Evolutionary conservation across 2,113 vertebrate species (phyloP).

Genomic region (Elephas maximus): DNA sequence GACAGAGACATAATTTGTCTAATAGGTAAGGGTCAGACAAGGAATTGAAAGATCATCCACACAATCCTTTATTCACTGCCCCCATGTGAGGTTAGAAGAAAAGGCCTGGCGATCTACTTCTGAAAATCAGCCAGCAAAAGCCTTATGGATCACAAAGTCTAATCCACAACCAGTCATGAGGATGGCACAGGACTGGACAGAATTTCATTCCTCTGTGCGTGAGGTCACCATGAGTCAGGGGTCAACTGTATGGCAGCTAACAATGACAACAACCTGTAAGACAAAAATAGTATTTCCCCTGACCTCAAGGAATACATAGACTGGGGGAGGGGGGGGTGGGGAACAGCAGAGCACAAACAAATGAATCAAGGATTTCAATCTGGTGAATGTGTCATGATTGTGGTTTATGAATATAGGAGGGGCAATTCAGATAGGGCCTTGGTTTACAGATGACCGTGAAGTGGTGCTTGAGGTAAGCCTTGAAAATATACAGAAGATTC

Average conservation of each 20-base stretch:
- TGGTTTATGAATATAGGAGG: neutral
- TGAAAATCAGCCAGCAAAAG: neutral
- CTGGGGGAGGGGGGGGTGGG: neutral
- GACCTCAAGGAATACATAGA: neutral
- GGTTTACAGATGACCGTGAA: neutral
- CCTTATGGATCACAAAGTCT: neutral
- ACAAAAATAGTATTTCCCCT: neutral
- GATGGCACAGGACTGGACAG: neutral
- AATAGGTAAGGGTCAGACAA: neutral
- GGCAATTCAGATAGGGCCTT: neutral
- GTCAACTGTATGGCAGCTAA: neutral
- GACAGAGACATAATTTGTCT: neutral
- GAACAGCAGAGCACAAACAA: neutral
- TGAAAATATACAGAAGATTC: neutral
- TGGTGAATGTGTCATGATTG: neutral
- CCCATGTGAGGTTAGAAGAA: neutral
- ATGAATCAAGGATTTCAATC: neutral
- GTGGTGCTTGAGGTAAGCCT: neutral
- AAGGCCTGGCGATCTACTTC: neutral
- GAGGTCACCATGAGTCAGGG: neutral
- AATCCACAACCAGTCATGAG: neutral
- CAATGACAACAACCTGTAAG: no score
- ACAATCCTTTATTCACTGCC: neutral
- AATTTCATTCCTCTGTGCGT: neutral
- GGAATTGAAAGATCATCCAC: neutral